phyloP scores from a whole-genome alignment of 2,113 vertebrate species.

The Platysteira castanea region DNA sequence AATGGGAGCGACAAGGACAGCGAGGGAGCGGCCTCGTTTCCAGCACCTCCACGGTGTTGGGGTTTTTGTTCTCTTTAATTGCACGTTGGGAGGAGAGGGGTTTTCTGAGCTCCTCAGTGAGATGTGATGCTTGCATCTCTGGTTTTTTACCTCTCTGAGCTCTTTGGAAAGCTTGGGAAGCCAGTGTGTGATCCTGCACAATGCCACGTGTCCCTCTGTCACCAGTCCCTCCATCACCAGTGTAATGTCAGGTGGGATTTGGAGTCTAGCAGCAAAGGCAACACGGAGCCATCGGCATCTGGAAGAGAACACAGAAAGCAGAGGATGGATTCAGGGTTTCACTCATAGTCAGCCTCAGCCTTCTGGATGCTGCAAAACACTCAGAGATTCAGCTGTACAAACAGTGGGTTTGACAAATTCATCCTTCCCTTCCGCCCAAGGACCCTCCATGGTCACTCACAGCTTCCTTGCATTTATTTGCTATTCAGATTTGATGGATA shows the following conservation, averaged over 20 bases:
- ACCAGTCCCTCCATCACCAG: neutral
- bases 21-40: neutral
- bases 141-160: neutral
- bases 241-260: neutral
- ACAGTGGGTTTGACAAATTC: conserved; percentile 8
- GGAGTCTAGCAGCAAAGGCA: neutral
- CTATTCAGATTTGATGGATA: conserved; percentile 4
- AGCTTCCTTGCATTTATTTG: neutral
- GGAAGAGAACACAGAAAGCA: neutral
- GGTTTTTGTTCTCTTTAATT: neutral
- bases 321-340: neutral
- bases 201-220: accelerated
- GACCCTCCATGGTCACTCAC: neutral
- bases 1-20: neutral
- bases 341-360: neutral
- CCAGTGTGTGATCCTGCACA: neutral
- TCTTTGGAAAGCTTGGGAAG: neutral
- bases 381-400: conserved; percentile 19
- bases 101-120: neutral
- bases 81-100: neutral
- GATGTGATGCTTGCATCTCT: neutral
- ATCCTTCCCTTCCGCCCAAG: conserved; percentile 26
- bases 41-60: neutral
- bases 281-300: accelerated
- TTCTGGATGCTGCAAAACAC: neutral